These are phyloP conservation scores for Nothura maculosa DNA, from an alignment of 2,797 vertebrate species.

Conservation along the genomic window DNA sequence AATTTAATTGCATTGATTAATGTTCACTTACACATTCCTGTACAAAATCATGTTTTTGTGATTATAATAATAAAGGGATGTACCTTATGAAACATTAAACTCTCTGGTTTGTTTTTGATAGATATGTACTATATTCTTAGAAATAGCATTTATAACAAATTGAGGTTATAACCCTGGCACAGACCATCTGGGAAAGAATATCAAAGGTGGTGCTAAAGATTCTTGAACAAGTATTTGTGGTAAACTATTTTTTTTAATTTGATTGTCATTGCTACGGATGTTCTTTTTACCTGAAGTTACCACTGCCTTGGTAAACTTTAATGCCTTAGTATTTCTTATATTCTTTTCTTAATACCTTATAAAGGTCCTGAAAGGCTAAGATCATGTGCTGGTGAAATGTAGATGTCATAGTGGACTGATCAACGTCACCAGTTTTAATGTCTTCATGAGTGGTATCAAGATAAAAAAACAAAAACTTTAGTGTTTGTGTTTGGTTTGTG, in stretches of 20 bases:
- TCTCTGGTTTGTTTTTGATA: constrained; percentile 62
- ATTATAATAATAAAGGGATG: constrained; percentile 91
- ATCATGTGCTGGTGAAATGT: neutral
- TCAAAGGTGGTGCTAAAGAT: neutral
- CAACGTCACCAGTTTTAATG: neutral
- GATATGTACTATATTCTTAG: constrained; percentile 5
- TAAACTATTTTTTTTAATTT: neutral
- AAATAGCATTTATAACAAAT: neutral
- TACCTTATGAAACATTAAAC: constrained; percentile 81
- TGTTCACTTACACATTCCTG: constrained; percentile 90
- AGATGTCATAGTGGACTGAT: neutral
- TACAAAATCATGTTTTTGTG: constrained; percentile 88
- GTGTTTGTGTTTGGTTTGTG: neutral
- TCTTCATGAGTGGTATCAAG: neutral
- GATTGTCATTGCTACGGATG: neutral
- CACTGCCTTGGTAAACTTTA: neutral
- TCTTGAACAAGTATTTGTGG: neutral
- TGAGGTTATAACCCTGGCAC: neutral
- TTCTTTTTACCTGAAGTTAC: neutral
- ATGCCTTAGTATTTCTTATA: too few species aligned
- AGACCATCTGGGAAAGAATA: neutral
- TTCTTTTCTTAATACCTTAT: too few species aligned
- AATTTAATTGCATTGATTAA: constrained; percentile 82
- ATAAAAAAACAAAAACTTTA: neutral
- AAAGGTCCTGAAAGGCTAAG: too few species aligned